phyloP scores from a whole-genome alignment of 2,797 vertebrate species.

The Catostomus latipinnis region DNA sequence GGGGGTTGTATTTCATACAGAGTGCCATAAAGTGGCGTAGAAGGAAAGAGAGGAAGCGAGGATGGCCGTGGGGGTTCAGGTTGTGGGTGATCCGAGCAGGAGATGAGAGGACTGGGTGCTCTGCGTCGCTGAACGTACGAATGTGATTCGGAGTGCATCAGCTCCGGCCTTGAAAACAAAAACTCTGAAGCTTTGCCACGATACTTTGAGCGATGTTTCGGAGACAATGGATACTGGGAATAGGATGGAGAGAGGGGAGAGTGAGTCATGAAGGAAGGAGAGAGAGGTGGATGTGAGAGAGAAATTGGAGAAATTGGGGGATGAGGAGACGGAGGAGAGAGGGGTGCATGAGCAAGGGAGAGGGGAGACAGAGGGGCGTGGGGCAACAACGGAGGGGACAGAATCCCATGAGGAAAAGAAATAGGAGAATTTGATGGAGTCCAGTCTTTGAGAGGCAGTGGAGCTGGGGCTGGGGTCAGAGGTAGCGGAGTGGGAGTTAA shows the following conservation, averaged over 20 bases:
- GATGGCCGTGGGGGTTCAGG: conserved; percentile 84
- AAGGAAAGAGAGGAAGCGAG: conserved; percentile 82
- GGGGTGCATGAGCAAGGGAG: conserved; percentile 55
- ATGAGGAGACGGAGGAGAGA: conserved; percentile 54
- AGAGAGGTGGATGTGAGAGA: conserved; percentile 57
- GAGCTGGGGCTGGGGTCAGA: conserved; percentile 66
- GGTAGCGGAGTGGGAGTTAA: conserved; percentile 64
- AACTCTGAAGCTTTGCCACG: conserved; percentile 80
- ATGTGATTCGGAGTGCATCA: conserved; percentile 71
- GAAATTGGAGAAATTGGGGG: conserved; percentile 55
- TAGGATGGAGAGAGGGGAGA: conserved; percentile 80
- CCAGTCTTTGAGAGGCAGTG: conserved; percentile 72
- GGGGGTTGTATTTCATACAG: conserved; percentile 87
- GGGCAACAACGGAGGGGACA: conserved; percentile 57
- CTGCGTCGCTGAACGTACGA: conserved; percentile 76
- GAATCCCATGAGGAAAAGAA: conserved; percentile 54
- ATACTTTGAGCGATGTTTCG: conserved; percentile 82
- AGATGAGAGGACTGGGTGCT: conserved; percentile 90
- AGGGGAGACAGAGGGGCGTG: conserved; percentile 58
- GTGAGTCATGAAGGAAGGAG: conserved; percentile 65
- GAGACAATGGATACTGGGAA: conserved; percentile 81
- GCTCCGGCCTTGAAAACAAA: conserved; percentile 75
- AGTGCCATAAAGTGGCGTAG: conserved; percentile 80
- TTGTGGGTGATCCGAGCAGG: conserved; percentile 84
- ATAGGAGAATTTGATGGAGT: conserved; percentile 59